Percentiles rank a stretch among this genome's conserved stretches.
Conservation (phyloP, 2,113 vertebrate genomes). For the Chaenocephalus aceratus region DNA sequence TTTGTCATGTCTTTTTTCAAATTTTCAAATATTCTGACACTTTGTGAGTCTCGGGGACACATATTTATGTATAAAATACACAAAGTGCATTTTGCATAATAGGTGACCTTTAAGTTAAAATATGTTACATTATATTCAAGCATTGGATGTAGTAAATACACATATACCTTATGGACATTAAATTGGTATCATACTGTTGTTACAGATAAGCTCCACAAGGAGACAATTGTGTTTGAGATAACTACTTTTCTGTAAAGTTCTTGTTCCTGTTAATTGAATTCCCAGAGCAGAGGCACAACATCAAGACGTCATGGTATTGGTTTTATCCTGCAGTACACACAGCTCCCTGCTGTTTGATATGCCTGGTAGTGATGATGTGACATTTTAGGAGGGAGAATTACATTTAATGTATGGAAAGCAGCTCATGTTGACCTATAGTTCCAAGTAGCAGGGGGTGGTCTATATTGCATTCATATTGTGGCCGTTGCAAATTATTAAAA, state of each 20-base stretch:
- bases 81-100: too few species aligned
- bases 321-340: slow-evolving; percentile 8
- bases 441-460: slow-evolving; percentile 5
- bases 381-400: slow-evolving; percentile 42
- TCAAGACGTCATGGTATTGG: slow-evolving; percentile 17
- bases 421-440: slow-evolving; percentile 23
- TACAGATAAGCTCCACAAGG: too few species aligned
- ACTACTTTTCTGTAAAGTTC: slow-evolving; percentile 1
- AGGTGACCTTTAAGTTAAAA: too few species aligned
- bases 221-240: too few species aligned
- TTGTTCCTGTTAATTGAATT: slow-evolving; percentile 3
- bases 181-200: too few species aligned
- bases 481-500: slow-evolving; percentile 52
- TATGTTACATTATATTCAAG: too few species aligned
- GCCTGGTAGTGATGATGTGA: slow-evolving; percentile 29
- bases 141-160: too few species aligned
- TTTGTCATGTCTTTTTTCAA: too few species aligned
- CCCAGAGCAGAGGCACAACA: neutral
- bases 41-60: too few species aligned
- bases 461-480: slow-evolving; percentile 21
- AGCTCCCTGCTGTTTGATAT: slow-evolving; percentile 42
- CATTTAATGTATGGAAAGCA: slow-evolving; percentile 21
- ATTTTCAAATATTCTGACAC: too few species aligned
- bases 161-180: too few species aligned
- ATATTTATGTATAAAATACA: too few species aligned